phyloP scores from a whole-genome alignment of 2,113 vertebrate genomes.

The Macaca mulatta region DNA sequence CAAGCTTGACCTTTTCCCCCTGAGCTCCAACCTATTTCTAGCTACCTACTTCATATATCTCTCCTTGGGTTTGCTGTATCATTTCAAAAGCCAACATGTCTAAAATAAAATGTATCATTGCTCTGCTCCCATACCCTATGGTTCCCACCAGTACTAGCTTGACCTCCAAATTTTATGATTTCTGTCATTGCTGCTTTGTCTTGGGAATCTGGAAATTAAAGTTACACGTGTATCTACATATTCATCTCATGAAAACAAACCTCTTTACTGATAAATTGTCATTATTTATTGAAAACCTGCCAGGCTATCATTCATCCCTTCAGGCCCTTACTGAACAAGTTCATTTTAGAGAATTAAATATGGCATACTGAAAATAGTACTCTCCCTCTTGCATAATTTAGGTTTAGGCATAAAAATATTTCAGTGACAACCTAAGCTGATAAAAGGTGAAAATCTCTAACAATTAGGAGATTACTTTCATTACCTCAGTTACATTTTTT shows the following conservation, averaged over 20 bases:
- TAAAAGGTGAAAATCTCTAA: neutral
- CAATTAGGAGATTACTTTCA: neutral
- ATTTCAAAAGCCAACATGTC: neutral
- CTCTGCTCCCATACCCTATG: neutral
- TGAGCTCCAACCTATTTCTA: neutral
- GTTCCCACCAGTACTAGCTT: neutral
- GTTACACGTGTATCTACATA: neutral
- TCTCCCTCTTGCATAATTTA: neutral
- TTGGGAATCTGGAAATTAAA: slow-evolving; percentile 55
- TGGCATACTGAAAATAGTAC: slow-evolving; percentile 32
- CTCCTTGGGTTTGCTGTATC: neutral
- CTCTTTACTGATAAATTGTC: slow-evolving; percentile 33
- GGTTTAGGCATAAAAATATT: slow-evolving; percentile 3
- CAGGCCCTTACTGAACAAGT: neutral
- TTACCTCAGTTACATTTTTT: slow-evolving; percentile 10
- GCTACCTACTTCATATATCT: neutral
- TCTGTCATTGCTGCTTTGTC: slow-evolving; percentile 1
- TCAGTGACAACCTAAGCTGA: neutral
- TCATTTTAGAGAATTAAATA: slow-evolving; percentile 49
- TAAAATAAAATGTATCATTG: neutral
- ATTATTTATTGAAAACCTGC: slow-evolving; percentile 59
- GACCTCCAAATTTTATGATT: slow-evolving; percentile 10
- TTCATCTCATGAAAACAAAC: slow-evolving; percentile 50
- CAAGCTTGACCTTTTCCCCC: neutral
- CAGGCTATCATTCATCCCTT: slow-evolving; percentile 44